These are phyloP conservation scores for Dascillus cervinus DNA, from an alignment of 2,888 invertebrate genomes.

Conservation along the genomic window DNA sequence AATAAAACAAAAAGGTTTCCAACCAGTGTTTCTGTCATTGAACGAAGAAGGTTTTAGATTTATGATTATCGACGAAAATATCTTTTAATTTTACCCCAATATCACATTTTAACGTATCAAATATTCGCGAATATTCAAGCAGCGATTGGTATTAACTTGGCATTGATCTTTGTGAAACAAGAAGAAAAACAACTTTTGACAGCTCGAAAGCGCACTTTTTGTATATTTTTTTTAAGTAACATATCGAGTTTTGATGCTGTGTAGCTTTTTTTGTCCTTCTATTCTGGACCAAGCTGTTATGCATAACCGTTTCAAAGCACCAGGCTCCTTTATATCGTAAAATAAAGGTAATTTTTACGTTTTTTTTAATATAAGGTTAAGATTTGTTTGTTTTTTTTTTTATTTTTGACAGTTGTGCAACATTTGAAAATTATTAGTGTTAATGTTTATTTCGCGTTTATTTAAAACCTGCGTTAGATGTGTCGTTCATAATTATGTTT, in stretches of 20 bases:
- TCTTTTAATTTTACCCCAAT: no score
- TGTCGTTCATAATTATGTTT: neutral
- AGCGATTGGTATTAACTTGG: conserved; percentile 19
- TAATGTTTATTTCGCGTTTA: no score
- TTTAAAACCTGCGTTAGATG: no score
- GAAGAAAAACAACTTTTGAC: conserved; percentile 23
- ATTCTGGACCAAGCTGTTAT: conserved; percentile 24
- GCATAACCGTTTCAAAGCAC: conserved; percentile 6
- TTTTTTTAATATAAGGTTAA: conserved; percentile 18
- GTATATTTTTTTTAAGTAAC: conserved; percentile 35
- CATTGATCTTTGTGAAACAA: conserved; percentile 23
- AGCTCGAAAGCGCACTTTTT: conserved; percentile 34
- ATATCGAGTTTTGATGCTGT: conserved; percentile 27
- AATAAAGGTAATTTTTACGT: conserved; percentile 10
- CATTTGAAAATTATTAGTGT: conserved; percentile 26
- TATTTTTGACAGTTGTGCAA: conserved; percentile 30
- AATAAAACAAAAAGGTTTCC: no score
- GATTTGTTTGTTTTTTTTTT: conserved; percentile 31
- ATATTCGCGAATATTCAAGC: no score
- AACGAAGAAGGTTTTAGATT: no score
- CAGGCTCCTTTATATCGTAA: conserved; percentile 5
- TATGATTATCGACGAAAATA: no score
- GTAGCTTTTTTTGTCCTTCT: conserved; percentile 28
- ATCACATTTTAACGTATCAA: no score
- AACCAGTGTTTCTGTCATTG: no score